A percentile compares a stretch with the other conserved stretches of the same genome.
phyloP scores from a whole-genome alignment of 2,797 vertebrate species.

The Macropus fuliginosus region DNA sequence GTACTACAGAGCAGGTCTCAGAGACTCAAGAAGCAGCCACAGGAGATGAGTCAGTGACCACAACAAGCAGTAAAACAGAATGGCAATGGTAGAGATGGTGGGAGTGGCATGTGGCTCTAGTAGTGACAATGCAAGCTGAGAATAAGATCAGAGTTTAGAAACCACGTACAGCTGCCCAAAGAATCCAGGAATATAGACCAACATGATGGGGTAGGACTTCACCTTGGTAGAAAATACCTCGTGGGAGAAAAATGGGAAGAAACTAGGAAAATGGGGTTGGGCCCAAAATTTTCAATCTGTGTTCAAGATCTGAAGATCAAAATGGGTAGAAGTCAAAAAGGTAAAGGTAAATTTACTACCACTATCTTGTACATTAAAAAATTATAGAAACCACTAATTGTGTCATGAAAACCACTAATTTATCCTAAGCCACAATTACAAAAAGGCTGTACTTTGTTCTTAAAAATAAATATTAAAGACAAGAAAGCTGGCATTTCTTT shows the following conservation, averaged over 20 bases:
- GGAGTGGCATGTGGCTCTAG: background rate
- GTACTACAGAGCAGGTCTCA: background rate
- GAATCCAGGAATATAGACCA: background rate
- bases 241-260: background rate
- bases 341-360: background rate
- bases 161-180: background rate
- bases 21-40: background rate
- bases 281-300: conserved; percentile 23
- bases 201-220: background rate
- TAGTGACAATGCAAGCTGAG: background rate
- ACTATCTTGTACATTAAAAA: conserved; percentile 35
- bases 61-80: background rate
- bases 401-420: background rate
- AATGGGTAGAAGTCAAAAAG: conserved; percentile 17
- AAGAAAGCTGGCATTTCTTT: conserved; percentile 38
- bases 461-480: conserved; percentile 18
- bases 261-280: background rate
- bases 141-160: background rate
- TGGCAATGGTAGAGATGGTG: background rate
- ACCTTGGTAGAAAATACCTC: background rate
- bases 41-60: background rate
- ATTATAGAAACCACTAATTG: background rate
- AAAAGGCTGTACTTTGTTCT: background rate
- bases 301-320: conserved; percentile 44
- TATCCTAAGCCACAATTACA: background rate